Percentiles rank a stretch among this genome's conserved stretches.
Evolutionary conservation across 1,140 invertebrate genomes (phyloP).

Genomic region (Drosophila pectinifera): DNA sequence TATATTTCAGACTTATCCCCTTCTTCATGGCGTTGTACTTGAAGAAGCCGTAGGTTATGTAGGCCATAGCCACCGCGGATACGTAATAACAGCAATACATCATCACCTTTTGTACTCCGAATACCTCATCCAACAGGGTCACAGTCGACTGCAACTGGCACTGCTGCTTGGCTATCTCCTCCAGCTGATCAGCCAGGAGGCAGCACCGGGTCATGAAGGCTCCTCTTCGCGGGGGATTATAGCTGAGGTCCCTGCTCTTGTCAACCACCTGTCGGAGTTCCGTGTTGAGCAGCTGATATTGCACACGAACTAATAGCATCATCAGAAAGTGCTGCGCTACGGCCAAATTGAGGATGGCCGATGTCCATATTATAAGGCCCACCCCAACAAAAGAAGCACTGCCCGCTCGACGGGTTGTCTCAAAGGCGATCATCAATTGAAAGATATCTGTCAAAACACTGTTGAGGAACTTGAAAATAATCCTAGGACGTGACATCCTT

Average conservation of each 20-base stretch:
- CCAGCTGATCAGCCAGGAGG: background rate
- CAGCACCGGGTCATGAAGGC: background rate
- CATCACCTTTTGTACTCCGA: background rate
- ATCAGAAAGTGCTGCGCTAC: background rate
- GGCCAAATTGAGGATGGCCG: background rate
- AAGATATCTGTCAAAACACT: too few relatives aligned
- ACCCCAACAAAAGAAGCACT: too few relatives aligned
- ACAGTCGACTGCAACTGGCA: background rate
- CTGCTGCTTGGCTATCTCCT: background rate
- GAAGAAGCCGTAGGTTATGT: background rate
- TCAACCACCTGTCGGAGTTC: background rate
- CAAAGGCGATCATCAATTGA: fast-evolving
- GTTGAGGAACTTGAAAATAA: background rate
- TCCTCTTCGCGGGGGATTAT: background rate
- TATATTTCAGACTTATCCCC: too few relatives aligned
- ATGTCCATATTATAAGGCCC: background rate
- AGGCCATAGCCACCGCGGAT: background rate
- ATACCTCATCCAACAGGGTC: background rate
- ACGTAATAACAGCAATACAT: background rate
- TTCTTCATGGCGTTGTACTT: fast-evolving
- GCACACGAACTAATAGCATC: background rate
- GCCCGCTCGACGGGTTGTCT: fast-evolving
- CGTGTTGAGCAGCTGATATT: background rate
- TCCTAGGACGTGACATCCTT: too few relatives aligned
- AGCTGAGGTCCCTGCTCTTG: background rate